These are phyloP conservation scores for Pituophis catenifer DNA, from an alignment of 2,113 vertebrate genomes.

Conservation along the genomic window DNA sequence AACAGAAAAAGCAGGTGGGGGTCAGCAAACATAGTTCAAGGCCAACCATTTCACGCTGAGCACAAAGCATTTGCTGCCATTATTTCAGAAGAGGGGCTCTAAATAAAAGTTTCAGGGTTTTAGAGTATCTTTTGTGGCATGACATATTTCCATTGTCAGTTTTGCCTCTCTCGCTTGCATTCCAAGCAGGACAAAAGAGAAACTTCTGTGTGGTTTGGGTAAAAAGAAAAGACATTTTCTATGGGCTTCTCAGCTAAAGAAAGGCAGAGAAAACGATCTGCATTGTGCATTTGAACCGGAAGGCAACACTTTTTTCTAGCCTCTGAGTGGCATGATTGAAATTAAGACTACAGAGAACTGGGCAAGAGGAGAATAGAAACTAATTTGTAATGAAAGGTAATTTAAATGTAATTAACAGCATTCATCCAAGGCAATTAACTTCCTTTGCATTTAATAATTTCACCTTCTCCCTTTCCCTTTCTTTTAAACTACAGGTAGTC, in stretches of 20 bases:
- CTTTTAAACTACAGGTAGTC: background rate
- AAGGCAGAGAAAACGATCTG: background rate
- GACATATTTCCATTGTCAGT: background rate
- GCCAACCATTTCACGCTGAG: constrained; percentile 34
- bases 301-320: background rate
- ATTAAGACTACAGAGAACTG: background rate
- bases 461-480: background rate
- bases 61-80: background rate
- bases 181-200: background rate
- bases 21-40: constrained; percentile 64
- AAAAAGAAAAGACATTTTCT: background rate
- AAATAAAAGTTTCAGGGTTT: background rate
- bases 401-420: background rate
- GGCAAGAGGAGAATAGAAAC: background rate
- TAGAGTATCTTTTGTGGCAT: background rate
- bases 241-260: background rate
- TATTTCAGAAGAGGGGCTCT: background rate
- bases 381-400: background rate
- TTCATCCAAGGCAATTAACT: background rate
- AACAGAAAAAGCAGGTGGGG: constrained; percentile 67
- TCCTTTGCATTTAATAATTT: background rate
- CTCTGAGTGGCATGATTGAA: background rate
- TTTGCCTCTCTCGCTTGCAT: background rate
- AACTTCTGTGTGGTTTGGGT: background rate
- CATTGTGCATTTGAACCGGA: background rate